Base-by-base conservation (phyloP, 2,888 invertebrate species). In the Tridacna crocea region DNA sequence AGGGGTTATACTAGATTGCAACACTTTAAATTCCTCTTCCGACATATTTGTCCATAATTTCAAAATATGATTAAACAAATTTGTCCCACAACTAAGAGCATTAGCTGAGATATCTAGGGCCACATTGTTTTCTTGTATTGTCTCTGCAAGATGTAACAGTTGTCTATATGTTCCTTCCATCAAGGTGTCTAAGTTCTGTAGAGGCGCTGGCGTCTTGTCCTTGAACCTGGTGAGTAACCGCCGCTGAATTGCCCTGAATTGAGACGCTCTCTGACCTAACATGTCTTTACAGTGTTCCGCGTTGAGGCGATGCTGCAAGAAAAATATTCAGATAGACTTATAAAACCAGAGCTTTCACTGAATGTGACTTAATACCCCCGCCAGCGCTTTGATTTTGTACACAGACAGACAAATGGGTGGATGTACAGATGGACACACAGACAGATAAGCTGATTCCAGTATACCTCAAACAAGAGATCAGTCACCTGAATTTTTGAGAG, bases 161-260 rank as follows among this genome's bases (percentile, higher is more conserved):
- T 96, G 96, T 82, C 95, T 93, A 91, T 96, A 96, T 0, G 97
- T 97, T 83, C 97, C 96, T 81, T 96, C 96, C 91, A 97, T 95
- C 11, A 97, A 94, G 72, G 96, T 96, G 93, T 97, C 97, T 73
- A 98, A 94, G 79, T 96, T 96, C 66, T 96, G 96, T 82, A 98
- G 95, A 63, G 97, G 96, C 0, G 96, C 96, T 0, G 97, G 97
- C 75, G 97, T 97, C 92, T 97, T 96, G 80, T 97, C 97, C 88
- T 97, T 97, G 92, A 97, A 97, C 92, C 97, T 96, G 2, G 97
- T 96, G 83, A 98, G 95, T 58, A 98, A 95, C 84, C 96, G 95
- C 92, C 97, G 96, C 94, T 98, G 97, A 55, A 98, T 96, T 79
- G 97, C 95, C 68, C 97, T 96, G 93, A 97, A 97, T 93, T 98